Evolutionary conservation across 2,113 vertebrate species (phyloP).

Genomic region (Anthoscopus minutus): DNA sequence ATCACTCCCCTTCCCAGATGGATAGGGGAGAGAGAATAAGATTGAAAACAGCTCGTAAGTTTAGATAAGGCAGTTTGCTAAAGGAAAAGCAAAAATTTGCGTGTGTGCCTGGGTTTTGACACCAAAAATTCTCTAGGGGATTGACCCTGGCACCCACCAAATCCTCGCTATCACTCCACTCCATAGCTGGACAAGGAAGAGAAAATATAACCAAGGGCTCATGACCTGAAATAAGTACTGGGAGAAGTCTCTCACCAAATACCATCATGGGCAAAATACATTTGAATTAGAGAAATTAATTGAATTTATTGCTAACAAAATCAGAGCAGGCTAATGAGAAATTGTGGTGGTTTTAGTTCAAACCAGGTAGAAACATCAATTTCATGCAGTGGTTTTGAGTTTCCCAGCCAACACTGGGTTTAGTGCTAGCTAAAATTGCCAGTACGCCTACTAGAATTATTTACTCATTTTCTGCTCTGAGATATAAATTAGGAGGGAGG

Average conservation of each 20-base stretch:
- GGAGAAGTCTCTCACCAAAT: not conserved
- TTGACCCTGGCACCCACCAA: not conserved
- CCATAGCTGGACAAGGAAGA: not conserved
- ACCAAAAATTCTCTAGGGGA: not conserved
- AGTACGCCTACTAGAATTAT: not conserved
- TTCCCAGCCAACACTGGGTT: too few relatives aligned
- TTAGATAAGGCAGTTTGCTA: not conserved
- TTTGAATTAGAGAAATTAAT: not conserved
- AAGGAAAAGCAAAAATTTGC: not conserved
- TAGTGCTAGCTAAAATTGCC: too few relatives aligned
- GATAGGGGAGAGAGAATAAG: not conserved
- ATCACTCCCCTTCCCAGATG: not conserved
- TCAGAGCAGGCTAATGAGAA: not conserved
- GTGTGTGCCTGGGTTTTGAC: accelerated
- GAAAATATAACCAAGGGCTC: not conserved
- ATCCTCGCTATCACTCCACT: not conserved
- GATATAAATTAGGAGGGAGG: not conserved
- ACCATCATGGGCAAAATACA: not conserved
- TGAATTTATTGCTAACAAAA: not conserved
- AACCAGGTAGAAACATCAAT: too few relatives aligned
- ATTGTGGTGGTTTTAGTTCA: too few relatives aligned
- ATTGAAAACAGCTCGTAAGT: not conserved
- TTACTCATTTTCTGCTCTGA: not conserved
- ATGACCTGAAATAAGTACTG: not conserved
- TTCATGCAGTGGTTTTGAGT: too few relatives aligned